Percentiles rank a stretch among this genome's conserved stretches.
phyloP scores from a whole-genome alignment of 2,797 vertebrate genomes.

The Epinephelus awoara region DNA sequence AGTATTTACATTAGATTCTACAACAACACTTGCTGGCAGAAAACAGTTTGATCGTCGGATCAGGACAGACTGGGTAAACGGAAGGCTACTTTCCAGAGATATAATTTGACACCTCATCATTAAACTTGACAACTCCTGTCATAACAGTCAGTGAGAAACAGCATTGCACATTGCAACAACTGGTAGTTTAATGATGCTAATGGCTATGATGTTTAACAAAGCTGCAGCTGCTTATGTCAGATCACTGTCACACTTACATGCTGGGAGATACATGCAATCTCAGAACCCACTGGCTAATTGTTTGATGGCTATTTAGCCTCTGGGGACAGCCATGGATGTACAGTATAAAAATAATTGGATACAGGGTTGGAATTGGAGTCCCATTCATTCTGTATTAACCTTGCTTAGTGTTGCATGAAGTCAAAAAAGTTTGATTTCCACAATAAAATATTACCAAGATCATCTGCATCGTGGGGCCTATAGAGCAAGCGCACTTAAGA shows the following conservation, averaged over 20 bases:
- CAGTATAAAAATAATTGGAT: too few relatives aligned
- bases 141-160: constrained; percentile 62
- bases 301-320: too few relatives aligned
- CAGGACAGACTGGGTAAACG: constrained; percentile 52
- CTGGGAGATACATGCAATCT: neutral
- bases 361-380: too few relatives aligned
- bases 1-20: constrained; percentile 76
- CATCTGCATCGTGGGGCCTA: too few relatives aligned
- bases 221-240: constrained; percentile 35
- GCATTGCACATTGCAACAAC: constrained; percentile 39
- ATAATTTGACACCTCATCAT: constrained; percentile 45
- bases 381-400: too few relatives aligned
- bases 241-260: constrained; percentile 2
- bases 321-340: too few relatives aligned
- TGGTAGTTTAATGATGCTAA: constrained; percentile 33
- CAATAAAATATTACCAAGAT: too few relatives aligned
- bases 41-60: constrained; percentile 56
- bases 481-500: too few relatives aligned
- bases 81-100: constrained; percentile 59
- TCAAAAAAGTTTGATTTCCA: too few relatives aligned
- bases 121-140: constrained; percentile 53
- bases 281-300: too few relatives aligned
- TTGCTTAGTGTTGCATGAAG: too few relatives aligned
- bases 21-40: constrained; percentile 58
- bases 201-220: constrained; percentile 36